Percentiles rank a stretch among this genome's conserved stretches.
Conservation (phyloP, 2,113 vertebrate genomes). For the Recurvirostra avosetta region DNA sequence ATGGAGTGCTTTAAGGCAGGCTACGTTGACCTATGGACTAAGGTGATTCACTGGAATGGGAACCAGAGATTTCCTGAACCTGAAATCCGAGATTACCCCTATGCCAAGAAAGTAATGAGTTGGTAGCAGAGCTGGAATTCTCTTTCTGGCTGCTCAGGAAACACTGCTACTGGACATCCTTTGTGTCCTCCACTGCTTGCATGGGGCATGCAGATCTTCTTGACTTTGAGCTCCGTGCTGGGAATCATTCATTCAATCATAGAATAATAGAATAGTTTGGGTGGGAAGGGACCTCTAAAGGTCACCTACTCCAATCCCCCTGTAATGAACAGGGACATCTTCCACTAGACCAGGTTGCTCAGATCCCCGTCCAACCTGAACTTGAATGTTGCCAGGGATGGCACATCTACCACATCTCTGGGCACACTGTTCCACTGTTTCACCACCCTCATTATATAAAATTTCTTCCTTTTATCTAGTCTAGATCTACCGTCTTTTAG, state of each 20-base stretch:
- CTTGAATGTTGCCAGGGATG: neutral
- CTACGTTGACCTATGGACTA: neutral
- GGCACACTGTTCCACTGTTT: neutral
- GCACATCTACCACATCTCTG: neutral
- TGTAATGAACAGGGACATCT: neutral
- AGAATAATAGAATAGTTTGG: neutral
- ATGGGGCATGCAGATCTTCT: neutral
- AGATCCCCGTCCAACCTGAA: neutral
- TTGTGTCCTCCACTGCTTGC: neutral
- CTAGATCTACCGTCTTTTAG: neutral
- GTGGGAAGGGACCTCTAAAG: neutral
- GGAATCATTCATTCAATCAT: neutral
- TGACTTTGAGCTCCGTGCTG: neutral
- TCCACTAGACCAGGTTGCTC: neutral
- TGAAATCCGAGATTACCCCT: neutral
- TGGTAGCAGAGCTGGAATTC: neutral
- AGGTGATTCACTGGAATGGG: neutral
- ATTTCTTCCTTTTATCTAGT: neutral
- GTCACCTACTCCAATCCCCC: neutral
- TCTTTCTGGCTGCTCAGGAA: neutral
- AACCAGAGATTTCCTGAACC: neutral
- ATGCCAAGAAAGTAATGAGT: neutral
- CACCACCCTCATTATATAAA: neutral
- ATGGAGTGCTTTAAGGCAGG: neutral
- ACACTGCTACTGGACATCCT: neutral